Conservation (phyloP, 1,140 invertebrate species). For the Zaprionus vittiger region DNA sequence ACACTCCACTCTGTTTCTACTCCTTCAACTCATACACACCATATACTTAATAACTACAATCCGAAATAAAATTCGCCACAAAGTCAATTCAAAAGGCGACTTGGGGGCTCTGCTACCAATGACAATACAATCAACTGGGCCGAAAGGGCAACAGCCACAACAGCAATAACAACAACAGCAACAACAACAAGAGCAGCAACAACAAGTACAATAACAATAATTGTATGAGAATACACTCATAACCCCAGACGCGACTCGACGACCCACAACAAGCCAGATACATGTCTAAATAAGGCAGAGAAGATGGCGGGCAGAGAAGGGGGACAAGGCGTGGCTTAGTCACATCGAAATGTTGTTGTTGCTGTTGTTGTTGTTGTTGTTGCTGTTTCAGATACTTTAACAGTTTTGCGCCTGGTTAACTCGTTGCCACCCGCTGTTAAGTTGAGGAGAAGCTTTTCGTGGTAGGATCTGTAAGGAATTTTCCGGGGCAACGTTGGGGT, state of each 20-base stretch:
- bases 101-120: constrained; percentile 35
- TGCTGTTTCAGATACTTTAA: constrained; percentile 63
- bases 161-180: neutral
- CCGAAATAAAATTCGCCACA: neutral
- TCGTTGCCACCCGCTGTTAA: constrained; percentile 46
- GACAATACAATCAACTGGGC: constrained; percentile 69
- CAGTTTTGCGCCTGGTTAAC: constrained; percentile 76
- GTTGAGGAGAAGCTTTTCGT: neutral
- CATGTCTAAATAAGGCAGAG: neutral
- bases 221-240: constrained; percentile 5
- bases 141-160: constrained; percentile 11
- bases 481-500: neutral
- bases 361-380: constrained; percentile 33
- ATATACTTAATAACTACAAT: neutral
- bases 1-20: neutral
- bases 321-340: neutral
- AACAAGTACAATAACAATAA: constrained; percentile 4
- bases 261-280: constrained; percentile 6
- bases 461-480: constrained; percentile 5
- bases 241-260: neutral
- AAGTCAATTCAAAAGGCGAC: neutral
- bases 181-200: neutral
- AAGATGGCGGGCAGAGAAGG: neutral
- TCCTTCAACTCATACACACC: too few species aligned
- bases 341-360: too few species aligned